A percentile compares a stretch with the other conserved stretches of the same genome.
These are phyloP conservation scores for Plemyria rubiginata DNA, from an alignment of 2,888 invertebrate genomes.

Conservation along the genomic window DNA sequence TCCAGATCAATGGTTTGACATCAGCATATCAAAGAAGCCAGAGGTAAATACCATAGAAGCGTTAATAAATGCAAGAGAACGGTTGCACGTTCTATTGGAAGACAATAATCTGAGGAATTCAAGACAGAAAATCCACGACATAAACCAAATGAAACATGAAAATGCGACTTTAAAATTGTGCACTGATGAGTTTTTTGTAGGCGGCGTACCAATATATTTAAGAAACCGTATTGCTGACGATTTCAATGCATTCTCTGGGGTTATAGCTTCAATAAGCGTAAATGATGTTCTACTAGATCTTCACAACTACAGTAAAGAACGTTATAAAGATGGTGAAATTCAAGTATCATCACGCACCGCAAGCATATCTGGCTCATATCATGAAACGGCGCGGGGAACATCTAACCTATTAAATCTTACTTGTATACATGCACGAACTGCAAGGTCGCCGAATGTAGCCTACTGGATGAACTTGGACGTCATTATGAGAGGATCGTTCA, in stretches of 20 bases:
- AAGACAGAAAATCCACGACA: neutral
- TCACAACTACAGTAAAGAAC: constrained; percentile 60
- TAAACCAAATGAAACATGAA: constrained; percentile 2
- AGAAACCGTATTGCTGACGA: constrained; percentile 53
- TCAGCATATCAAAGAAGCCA: constrained; percentile 62
- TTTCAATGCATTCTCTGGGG: constrained; percentile 58
- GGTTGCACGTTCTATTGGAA: constrained; percentile 62
- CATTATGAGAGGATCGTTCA: constrained; percentile 46
- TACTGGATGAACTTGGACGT: constrained; percentile 71
- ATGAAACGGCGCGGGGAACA: constrained; percentile 71
- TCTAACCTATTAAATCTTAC: constrained; percentile 71
- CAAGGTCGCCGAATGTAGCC: constrained; percentile 55
- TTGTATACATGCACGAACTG: constrained; percentile 66
- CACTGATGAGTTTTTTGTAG: constrained; percentile 68
- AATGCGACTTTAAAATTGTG: constrained; percentile 50
- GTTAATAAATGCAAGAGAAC: constrained; percentile 67
- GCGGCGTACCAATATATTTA: constrained; percentile 60
- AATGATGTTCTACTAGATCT: constrained; percentile 64
- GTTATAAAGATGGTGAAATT: constrained; percentile 57
- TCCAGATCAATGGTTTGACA: constrained; percentile 71
- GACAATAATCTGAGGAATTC: constrained; percentile 2
- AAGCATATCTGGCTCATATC: constrained; percentile 73
- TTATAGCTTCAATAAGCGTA: constrained; percentile 63
- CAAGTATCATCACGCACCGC: constrained; percentile 73
- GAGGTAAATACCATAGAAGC: constrained; percentile 70